phyloP scores from a whole-genome alignment of 2,888 invertebrate species.

The Sisyra nigra region DNA sequence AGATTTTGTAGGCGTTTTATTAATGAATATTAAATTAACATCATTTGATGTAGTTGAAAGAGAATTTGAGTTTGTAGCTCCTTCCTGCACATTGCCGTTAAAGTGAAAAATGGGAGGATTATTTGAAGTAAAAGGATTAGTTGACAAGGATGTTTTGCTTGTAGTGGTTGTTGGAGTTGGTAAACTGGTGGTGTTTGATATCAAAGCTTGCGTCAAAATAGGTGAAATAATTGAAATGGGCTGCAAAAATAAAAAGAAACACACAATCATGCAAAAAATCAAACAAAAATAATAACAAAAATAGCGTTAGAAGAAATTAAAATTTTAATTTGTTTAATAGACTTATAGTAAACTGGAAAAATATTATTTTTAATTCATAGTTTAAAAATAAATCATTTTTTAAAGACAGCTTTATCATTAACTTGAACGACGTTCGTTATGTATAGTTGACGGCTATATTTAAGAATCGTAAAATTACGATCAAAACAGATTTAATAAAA shows the following conservation, averaged over 20 bases:
- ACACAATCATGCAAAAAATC: conserved; percentile 17
- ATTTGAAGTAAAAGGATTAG: background rate
- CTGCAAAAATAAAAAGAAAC: conserved; percentile 33
- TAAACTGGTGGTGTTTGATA: conserved; percentile 6
- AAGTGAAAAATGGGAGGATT: background rate
- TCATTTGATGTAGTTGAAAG: no score
- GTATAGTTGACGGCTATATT: no score
- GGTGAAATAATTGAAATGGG: conserved; percentile 43
- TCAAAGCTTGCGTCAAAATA: conserved; percentile 20
- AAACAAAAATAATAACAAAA: conserved; percentile 23
- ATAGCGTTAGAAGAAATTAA: conserved; percentile 16
- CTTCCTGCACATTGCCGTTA: no score
- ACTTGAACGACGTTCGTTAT: no score
- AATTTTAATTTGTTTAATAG: background rate
- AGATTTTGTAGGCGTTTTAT: background rate
- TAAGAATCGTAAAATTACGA: no score
- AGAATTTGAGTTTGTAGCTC: no score
- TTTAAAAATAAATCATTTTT: background rate
- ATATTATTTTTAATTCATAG: background rate
- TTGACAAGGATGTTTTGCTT: no score
- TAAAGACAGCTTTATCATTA: background rate
- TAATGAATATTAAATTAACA: no score
- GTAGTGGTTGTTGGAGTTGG: no score
- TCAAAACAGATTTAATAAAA: no score
- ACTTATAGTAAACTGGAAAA: no score